Percentiles rank a stretch among this genome's conserved stretches.
Conservation (phyloP, 2,888 invertebrate genomes). For the Chorisops tibialis region DNA sequence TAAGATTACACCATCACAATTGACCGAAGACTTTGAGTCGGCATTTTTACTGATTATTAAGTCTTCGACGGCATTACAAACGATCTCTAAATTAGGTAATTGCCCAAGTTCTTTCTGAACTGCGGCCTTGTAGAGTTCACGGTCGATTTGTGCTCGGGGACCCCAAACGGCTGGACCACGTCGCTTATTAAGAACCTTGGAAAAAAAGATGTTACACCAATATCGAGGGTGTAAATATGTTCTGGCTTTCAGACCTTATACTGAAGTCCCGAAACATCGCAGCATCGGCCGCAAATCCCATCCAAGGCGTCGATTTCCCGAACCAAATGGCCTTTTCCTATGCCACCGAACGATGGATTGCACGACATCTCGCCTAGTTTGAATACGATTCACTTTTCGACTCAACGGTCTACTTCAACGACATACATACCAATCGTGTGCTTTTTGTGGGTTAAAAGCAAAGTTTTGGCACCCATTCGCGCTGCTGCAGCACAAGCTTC, state of each 20-base stretch:
- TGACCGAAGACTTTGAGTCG: slow-evolving; percentile 27
- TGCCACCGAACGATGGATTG: slow-evolving; percentile 90
- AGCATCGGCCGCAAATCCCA: slow-evolving; percentile 76
- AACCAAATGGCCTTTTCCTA: slow-evolving; percentile 87
- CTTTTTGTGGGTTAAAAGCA: slow-evolving; percentile 79
- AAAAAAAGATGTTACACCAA: neutral
- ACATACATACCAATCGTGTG: slow-evolving; percentile 69
- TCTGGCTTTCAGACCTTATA: slow-evolving; percentile 58
- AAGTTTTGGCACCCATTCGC: slow-evolving; percentile 74
- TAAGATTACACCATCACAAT: slow-evolving; percentile 44
- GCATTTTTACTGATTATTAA: slow-evolving; percentile 56
- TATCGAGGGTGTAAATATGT: neutral
- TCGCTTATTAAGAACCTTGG: slow-evolving; percentile 66
- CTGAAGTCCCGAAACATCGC: slow-evolving; percentile 76
- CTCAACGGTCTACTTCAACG: neutral
- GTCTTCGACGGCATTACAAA: slow-evolving; percentile 75
- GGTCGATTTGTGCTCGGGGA: slow-evolving; percentile 81
- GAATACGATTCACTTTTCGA: neutral
- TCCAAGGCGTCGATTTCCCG: slow-evolving; percentile 85
- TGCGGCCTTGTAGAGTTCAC: slow-evolving; percentile 70
- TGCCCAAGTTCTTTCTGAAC: slow-evolving; percentile 68
- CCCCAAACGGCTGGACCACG: slow-evolving; percentile 92
- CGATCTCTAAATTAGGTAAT: slow-evolving; percentile 64
- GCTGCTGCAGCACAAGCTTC: slow-evolving; percentile 83
- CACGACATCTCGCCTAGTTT: slow-evolving; percentile 83